phyloP scores from a whole-genome alignment of 2,888 invertebrate genomes.

The Dryomyza anilis region DNA sequence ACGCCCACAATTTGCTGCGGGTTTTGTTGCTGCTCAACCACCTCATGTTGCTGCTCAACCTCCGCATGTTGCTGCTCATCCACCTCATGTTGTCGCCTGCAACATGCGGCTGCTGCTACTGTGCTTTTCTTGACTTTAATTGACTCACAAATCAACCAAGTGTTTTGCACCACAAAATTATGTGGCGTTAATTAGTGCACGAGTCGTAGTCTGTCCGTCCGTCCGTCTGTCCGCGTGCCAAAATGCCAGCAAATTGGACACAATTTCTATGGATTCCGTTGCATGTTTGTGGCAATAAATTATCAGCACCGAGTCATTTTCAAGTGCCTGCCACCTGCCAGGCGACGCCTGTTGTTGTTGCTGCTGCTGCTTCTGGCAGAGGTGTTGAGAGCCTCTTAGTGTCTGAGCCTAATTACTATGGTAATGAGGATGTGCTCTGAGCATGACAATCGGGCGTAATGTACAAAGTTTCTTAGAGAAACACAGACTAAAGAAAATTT shows the following conservation, averaged over 20 bases:
- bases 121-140: constrained; percentile 54
- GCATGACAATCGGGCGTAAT: too few relatives aligned
- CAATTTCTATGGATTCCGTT: constrained; percentile 34
- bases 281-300: constrained; percentile 51
- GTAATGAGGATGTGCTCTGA: constrained; percentile 57
- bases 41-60: background rate
- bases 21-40: background rate
- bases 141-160: constrained; percentile 59
- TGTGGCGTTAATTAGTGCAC: constrained; percentile 47
- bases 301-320: too few relatives aligned
- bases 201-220: too few relatives aligned
- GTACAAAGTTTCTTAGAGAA: too few relatives aligned
- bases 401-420: constrained; percentile 49
- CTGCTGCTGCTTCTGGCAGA: constrained; percentile 19
- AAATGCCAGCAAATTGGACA: too few relatives aligned
- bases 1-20: constrained; percentile 1
- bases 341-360: too few relatives aligned
- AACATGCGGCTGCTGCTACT: background rate
- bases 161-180: constrained; percentile 52
- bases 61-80: background rate
- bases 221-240: too few relatives aligned
- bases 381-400: constrained; percentile 30
- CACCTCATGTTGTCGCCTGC: constrained; percentile 16
- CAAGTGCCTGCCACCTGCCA: too few relatives aligned
- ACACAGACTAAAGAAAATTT: too few relatives aligned